Conservation (phyloP, 2,888 invertebrate genomes). For the Tetanocera ferruginea region DNA sequence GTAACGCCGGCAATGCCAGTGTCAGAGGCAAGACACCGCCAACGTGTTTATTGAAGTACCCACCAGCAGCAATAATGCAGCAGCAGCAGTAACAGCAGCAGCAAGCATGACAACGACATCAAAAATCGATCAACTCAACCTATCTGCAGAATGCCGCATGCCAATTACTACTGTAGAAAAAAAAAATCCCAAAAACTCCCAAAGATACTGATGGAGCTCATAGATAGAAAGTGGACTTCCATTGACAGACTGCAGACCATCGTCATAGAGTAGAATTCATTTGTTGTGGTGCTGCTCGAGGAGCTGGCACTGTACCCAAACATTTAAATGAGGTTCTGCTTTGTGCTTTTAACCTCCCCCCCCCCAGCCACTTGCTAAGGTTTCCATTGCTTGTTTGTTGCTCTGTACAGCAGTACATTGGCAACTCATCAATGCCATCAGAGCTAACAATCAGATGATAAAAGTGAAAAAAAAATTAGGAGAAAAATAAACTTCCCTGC, state of each 20-base stretch:
- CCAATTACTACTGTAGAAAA: neutral
- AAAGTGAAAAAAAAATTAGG: too few relatives aligned
- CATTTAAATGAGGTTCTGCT: neutral
- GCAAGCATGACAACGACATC: constrained; percentile 9
- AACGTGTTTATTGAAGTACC: neutral
- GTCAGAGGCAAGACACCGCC: neutral
- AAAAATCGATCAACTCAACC: constrained; percentile 28
- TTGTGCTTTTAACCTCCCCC: neutral
- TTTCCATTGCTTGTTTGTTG: too few relatives aligned
- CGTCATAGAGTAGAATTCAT: neutral
- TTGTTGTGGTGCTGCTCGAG: neutral
- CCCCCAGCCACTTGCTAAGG: too few relatives aligned
- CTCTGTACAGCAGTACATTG: too few relatives aligned
- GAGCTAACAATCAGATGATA: too few relatives aligned
- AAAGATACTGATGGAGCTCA: neutral
- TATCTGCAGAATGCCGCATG: neutral
- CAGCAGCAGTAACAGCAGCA: neutral
- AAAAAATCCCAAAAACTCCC: neutral
- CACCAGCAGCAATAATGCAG: neutral
- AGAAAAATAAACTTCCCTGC: too few relatives aligned
- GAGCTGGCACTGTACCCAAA: neutral
- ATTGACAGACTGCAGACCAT: constrained; percentile 13
- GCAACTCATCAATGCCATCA: too few relatives aligned
- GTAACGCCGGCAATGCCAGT: neutral
- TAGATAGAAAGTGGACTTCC: constrained; percentile 14